Evolutionary conservation across 2,113 vertebrate species (phyloP), one percentile per base, ranked within the genome.

Genomic region (Accipiter virgatus): DNA sequence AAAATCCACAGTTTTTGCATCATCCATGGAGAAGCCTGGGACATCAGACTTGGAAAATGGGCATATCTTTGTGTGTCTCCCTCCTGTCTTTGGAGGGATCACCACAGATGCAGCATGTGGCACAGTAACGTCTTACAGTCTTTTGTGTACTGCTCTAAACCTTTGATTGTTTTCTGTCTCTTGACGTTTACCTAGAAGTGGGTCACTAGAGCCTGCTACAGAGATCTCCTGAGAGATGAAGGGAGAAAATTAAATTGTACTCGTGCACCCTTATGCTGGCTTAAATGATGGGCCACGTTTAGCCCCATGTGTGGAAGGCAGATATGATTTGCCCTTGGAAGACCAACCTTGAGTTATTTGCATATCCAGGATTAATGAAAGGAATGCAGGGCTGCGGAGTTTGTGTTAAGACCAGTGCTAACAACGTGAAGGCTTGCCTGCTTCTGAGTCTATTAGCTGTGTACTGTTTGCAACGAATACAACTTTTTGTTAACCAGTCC

Each of bases 61-160:
- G 11, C 16, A 23, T 55, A 16, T 86, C 19, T 4, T 27, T 65
- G 21, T 68, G 53, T 27, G 25, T 86, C 22, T 63, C 23, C 40
- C 61, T 81, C 34, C 16, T 81, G 59, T 55, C 63, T 32, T 50
- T 59, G 42, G 42, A 74, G 32, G 26, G 38, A n/a, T 82, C 3
- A 2, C 50, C 45, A 62, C 15, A 26, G 53, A 23, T 34, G 45
- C 34, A 0, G 0, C 15, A 11, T 53, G 75, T 58, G 61, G 45
- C 53, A 58, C 2, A 13, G 70, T 32, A 48, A 53, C 25, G 82
- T 82, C 36, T 58, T 53, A 2, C 74, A 17, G 53, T 34, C 38
- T 85, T 84, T n/a, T 79, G 40, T n/a, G 19, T 58, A 62, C 63
- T 42, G 66, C 56, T 63, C n/a, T 52, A 70, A 81, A 70, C 21